Evolutionary conservation across 2,888 invertebrate species (phyloP).

Genomic region (Scrobipalpa costella): DNA sequence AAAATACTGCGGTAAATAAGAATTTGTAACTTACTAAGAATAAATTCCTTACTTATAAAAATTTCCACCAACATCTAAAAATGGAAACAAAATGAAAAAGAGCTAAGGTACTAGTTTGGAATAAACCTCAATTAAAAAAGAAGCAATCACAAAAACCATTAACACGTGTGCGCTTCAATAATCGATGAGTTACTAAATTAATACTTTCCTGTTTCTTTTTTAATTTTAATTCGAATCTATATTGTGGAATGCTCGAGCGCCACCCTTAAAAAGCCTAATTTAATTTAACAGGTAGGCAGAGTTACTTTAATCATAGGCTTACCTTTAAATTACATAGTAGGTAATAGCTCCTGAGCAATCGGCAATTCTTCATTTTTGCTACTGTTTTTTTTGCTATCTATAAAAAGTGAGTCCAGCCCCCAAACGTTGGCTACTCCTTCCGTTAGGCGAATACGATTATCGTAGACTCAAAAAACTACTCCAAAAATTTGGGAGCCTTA

Average conservation of each 20-base stretch:
- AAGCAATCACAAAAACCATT: conserved; percentile 63
- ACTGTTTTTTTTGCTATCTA: conserved; percentile 69
- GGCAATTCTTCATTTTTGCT: conserved; percentile 79
- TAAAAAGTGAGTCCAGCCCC: conserved; percentile 56
- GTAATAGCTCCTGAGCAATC: conserved; percentile 77
- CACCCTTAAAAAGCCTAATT: conserved; percentile 79
- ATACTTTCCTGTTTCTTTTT: conserved; percentile 62
- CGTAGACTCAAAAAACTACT: conserved; percentile 7
- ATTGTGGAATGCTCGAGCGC: conserved; percentile 63
- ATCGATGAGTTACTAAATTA: conserved; percentile 70
- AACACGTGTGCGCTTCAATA: conserved; percentile 68
- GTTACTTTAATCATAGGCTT: conserved; percentile 77
- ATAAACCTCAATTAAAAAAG: conserved; percentile 39
- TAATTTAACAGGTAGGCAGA: conserved; percentile 81
- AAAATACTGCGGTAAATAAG: no score
- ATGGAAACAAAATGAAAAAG: conserved; percentile 16
- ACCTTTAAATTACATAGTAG: conserved; percentile 73
- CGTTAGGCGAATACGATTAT: conserved; percentile 39
- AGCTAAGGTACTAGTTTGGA: conserved; percentile 18
- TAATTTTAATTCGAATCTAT: conserved; percentile 58
- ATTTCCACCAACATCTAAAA: not conserved
- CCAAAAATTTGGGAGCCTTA: not conserved
- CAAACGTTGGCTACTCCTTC: conserved; percentile 47
- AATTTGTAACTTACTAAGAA: no score
- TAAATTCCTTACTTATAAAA: not conserved